These are phyloP conservation scores for Pterois miles DNA, from an alignment of 2,797 vertebrate genomes.

Conservation along the genomic window DNA sequence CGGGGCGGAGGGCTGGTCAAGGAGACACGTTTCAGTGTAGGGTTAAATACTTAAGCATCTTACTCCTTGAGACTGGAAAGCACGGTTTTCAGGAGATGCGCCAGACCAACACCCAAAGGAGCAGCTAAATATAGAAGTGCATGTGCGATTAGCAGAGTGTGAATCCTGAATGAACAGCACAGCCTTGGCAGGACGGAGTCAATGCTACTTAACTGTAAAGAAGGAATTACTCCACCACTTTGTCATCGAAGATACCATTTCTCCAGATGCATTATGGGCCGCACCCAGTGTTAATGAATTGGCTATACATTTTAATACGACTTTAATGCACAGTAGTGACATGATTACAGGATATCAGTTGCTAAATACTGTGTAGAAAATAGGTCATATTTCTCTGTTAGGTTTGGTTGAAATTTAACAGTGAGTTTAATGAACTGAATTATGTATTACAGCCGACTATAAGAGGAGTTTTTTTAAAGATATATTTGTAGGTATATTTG, in stretches of 20 bases:
- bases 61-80: slow-evolving; percentile 68
- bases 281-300: slow-evolving; percentile 38
- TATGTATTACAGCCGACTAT: not conserved
- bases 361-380: not conserved
- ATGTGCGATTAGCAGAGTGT: slow-evolving; percentile 70
- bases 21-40: slow-evolving; percentile 53
- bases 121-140: slow-evolving; percentile 75
- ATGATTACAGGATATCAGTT: not conserved
- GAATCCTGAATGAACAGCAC: slow-evolving; percentile 73
- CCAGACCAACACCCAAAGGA: slow-evolving; percentile 71
- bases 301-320: not conserved
- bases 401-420: not conserved
- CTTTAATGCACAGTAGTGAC: not conserved
- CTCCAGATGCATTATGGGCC: slow-evolving; percentile 12
- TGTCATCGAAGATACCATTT: not conserved
- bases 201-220: slow-evolving; percentile 52
- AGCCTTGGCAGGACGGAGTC: slow-evolving; percentile 48
- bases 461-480: not conserved
- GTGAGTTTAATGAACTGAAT: not conserved
- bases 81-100: slow-evolving; percentile 68
- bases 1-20: slow-evolving; percentile 4
- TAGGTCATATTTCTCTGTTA: not conserved
- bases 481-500: slow-evolving; percentile 29
- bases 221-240: slow-evolving; percentile 44
- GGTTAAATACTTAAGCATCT: slow-evolving; percentile 78